Evolutionary conservation across 2,888 invertebrate genomes (phyloP).

Genomic region (Nudaria mundana): DNA sequence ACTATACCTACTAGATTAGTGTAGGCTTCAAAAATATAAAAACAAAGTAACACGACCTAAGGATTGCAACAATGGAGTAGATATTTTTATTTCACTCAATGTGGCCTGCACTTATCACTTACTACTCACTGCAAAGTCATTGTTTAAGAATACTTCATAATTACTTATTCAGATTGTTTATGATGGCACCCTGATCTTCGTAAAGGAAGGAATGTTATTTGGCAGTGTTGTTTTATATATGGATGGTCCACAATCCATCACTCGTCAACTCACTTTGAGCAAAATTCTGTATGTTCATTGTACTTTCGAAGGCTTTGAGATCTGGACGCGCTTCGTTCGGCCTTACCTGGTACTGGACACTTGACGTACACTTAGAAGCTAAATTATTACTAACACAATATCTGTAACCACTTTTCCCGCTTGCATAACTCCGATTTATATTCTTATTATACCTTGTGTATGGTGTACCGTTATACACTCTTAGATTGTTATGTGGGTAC

Average conservation of each 20-base stretch:
- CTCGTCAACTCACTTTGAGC: slow-evolving; percentile 59
- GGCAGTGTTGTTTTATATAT: slow-evolving; percentile 57
- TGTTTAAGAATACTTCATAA: slow-evolving; percentile 35
- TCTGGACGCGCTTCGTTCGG: slow-evolving; percentile 21
- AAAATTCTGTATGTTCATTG: slow-evolving; percentile 49
- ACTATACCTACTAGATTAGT: too few species aligned
- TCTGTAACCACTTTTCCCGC: slow-evolving; percentile 33
- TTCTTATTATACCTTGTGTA: slow-evolving; percentile 29
- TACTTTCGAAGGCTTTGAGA: slow-evolving; percentile 29
- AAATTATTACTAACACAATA: slow-evolving; percentile 54
- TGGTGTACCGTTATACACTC: slow-evolving; percentile 28
- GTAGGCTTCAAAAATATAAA: too few species aligned
- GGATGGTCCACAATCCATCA: slow-evolving; percentile 29
- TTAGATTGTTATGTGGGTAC: slow-evolving; percentile 23
- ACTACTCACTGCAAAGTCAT: slow-evolving; percentile 17
- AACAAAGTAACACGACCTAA: too few species aligned
- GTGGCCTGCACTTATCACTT: slow-evolving; percentile 9
- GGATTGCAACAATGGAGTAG: too few species aligned
- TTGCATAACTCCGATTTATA: slow-evolving; percentile 26
- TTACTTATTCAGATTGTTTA: slow-evolving; percentile 40
- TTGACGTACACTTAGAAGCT: slow-evolving; percentile 64
- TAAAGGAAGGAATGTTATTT: slow-evolving; percentile 62
- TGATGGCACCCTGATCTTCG: slow-evolving; percentile 53
- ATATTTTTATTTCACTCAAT: background rate
- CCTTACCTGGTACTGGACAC: slow-evolving; percentile 43